phyloP scores from a whole-genome alignment of 2,888 invertebrate species.

The Ectemnius cavifrons region DNA sequence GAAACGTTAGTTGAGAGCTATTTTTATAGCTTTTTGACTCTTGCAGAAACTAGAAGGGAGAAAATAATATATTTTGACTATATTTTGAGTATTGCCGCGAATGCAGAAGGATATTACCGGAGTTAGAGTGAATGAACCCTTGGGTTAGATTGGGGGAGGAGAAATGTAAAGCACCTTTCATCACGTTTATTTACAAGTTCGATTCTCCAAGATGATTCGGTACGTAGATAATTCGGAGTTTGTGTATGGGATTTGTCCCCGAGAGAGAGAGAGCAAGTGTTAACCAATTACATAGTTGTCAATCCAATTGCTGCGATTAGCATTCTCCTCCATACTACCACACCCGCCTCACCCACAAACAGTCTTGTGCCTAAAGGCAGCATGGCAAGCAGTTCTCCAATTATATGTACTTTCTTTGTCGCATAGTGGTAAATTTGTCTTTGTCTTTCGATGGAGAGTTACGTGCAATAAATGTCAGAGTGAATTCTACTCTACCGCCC shows the following conservation, averaged over 20 bases:
- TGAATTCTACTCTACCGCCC: slow-evolving; percentile 45
- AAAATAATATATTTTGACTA: slow-evolving; percentile 77
- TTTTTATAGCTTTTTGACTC: slow-evolving; percentile 77
- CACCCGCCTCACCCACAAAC: too few relatives aligned
- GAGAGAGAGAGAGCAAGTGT: slow-evolving; percentile 17
- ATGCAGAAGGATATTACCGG: slow-evolving; percentile 57
- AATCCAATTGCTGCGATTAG: too few relatives aligned
- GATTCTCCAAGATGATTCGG: slow-evolving; percentile 13
- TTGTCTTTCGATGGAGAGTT: slow-evolving; percentile 47
- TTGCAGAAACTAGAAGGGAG: slow-evolving; percentile 69
- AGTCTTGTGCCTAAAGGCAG: neutral
- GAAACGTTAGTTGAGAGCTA: slow-evolving; percentile 74
- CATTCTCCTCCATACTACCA: too few relatives aligned
- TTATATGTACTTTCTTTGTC: slow-evolving; percentile 22
- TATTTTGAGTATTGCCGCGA: slow-evolving; percentile 71
- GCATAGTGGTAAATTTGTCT: slow-evolving; percentile 35
- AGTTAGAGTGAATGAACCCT: slow-evolving; percentile 43
- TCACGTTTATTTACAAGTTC: slow-evolving; percentile 16
- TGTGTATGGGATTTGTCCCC: slow-evolving; percentile 29
- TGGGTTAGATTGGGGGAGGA: slow-evolving; percentile 34
- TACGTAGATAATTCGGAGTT: slow-evolving; percentile 16
- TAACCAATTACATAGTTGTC: slow-evolving; percentile 12
- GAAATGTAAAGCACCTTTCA: slow-evolving; percentile 22
- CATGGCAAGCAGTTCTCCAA: neutral
- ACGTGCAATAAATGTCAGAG: slow-evolving; percentile 59